Evolutionary conservation across 2,797 vertebrate species (phyloP), one percentile per base, ranked within the genome.

Genomic region (Myripristis jacobus): DNA sequence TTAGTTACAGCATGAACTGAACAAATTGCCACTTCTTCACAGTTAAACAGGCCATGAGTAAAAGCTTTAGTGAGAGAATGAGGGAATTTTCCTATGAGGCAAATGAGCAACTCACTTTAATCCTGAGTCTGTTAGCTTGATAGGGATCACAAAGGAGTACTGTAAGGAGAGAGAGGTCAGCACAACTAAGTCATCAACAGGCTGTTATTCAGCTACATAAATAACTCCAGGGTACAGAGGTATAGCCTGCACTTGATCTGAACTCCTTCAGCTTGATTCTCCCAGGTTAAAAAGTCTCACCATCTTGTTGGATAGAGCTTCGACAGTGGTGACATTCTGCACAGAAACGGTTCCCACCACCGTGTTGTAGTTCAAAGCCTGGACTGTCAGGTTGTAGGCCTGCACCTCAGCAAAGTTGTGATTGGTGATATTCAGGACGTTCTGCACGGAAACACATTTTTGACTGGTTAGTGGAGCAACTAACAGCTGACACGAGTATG

Each of bases 361-460:
- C 0, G 86, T 83, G 7, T 91, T 77, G 70, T 80, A 79, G 80
- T 93, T 93, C 46, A 95, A 85, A 31, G 92, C 92, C 70, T 94
- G 90, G 0, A 92, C 29, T 0, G 76, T 85, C 52, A 96, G 90
- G 31, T 89, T 84, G 53, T 87, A 91, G 61, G 92, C 89, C 0
- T 74, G 73, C 58, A 95, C 78, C 0, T 70, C n/a, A 11, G 80
- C 93, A 85, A 94, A 94, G 87, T 95, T 95, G 70, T 84, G 70
- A 67, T 95, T 95, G 61, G 88, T 94, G 81, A 96, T 79, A 52
- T 94, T 94, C 80, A 96, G 46, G 52, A 89, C n/a, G 2, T 91
- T 94, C 95, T 95, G 47, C 4, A 78, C 56, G 9, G 19, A 58
- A 61, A 63, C 24, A 36, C 4, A 36, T 8, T 36, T 36, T 8